phyloP scores from a whole-genome alignment of 1,140 invertebrate species.

The Drosophila yakuba region DNA sequence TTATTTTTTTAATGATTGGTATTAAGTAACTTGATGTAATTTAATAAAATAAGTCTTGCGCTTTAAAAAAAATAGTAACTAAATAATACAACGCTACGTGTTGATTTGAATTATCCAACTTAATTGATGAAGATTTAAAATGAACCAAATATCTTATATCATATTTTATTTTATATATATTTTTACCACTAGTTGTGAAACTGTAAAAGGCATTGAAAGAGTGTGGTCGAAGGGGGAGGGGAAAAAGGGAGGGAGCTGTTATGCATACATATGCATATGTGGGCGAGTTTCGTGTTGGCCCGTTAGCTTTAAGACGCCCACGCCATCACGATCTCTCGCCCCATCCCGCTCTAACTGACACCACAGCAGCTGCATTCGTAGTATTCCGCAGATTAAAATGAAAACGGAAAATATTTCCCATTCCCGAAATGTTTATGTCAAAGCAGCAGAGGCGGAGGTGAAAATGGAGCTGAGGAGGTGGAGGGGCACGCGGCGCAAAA shows the following conservation, averaged over 20 bases:
- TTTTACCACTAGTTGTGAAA: slow-evolving; percentile 15
- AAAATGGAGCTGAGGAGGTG: slow-evolving; percentile 9
- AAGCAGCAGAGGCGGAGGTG: slow-evolving; percentile 38
- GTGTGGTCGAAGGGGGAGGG: neutral
- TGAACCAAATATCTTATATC: neutral
- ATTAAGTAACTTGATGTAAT: too few relatives aligned
- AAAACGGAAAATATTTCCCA: slow-evolving; percentile 61
- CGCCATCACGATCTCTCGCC: slow-evolving; percentile 8
- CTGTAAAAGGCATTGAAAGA: slow-evolving; percentile 4
- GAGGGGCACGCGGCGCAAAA: neutral
- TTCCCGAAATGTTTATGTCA: slow-evolving; percentile 63
- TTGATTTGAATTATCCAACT: too few relatives aligned
- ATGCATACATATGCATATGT: slow-evolving; percentile 24
- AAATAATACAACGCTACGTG: too few relatives aligned
- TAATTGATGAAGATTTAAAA: neutral
- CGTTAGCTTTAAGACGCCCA: slow-evolving; percentile 50
- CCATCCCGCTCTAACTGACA: slow-evolving; percentile 27
- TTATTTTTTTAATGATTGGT: too few relatives aligned
- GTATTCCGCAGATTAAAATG: slow-evolving; percentile 72
- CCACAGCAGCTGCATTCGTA: slow-evolving; percentile 63
- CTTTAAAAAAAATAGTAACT: too few relatives aligned
- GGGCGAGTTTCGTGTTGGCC: slow-evolving; percentile 49
- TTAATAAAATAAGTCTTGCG: too few relatives aligned
- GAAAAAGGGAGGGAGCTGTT: neutral
- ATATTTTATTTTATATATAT: neutral